Evolutionary conservation across 2,113 vertebrate species (phyloP).

Genomic region (Cnemophilus loriae): DNA sequence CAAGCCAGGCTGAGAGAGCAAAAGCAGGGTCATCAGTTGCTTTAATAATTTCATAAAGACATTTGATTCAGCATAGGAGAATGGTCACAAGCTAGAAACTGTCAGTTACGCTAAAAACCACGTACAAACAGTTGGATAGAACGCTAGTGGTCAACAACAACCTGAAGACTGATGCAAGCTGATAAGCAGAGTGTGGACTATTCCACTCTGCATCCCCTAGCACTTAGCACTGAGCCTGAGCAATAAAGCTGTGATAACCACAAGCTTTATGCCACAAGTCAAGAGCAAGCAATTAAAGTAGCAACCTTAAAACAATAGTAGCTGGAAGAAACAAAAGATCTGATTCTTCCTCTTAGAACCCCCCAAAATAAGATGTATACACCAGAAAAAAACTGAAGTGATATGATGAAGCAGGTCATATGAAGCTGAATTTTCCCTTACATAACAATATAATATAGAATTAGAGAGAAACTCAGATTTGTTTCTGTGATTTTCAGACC

Average conservation of each 20-base stretch:
- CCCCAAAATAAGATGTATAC: fast-evolving
- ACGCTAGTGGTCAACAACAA: neutral
- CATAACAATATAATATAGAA: neutral
- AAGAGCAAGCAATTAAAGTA: neutral
- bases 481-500: neutral
- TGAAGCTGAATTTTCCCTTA: neutral
- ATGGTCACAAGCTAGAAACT: neutral
- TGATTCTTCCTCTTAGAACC: neutral
- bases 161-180: neutral
- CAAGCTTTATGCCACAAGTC: neutral
- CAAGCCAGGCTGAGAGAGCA: neutral
- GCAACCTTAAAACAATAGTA: neutral
- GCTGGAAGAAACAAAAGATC: neutral
- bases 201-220: neutral
- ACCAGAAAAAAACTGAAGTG: neutral
- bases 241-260: neutral
- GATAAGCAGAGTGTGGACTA: neutral
- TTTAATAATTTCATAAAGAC: neutral
- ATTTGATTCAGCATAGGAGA: neutral
- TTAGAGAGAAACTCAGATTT: neutral
- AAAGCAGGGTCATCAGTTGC: neutral
- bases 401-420: neutral
- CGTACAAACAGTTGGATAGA: neutral
- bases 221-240: neutral
- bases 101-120: neutral